Conservation (phyloP, 2,797 vertebrate genomes). For the Typhlichthys subterraneus region DNA sequence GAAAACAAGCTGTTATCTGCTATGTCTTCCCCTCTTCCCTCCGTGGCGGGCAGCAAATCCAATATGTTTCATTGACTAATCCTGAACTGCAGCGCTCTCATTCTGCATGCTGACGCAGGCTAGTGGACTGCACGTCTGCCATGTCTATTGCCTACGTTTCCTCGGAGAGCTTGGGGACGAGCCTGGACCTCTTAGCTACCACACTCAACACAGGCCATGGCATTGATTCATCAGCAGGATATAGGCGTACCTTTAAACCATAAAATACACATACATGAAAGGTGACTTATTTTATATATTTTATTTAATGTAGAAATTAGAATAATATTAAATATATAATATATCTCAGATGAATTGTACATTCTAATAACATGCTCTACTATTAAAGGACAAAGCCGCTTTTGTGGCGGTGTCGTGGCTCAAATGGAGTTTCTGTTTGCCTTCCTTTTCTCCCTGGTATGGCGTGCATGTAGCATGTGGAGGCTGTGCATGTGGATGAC, state of each 20-base stretch:
- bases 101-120: conserved; percentile 46
- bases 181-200: conserved; percentile 68
- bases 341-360: no score
- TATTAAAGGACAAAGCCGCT: no score
- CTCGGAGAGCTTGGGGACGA: conserved; percentile 54
- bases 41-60: conserved; percentile 28
- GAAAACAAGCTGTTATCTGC: neutral
- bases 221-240: conserved; percentile 57
- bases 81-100: conserved; percentile 27
- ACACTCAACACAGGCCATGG: conserved; percentile 72
- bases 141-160: conserved; percentile 47
- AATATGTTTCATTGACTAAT: conserved; percentile 51
- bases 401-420: no score
- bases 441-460: conserved; percentile 26
- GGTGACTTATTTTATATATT: conserved; percentile 14
- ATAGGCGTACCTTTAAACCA: no score
- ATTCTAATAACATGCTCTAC: no score
- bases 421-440: conserved; percentile 15
- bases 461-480: neutral
- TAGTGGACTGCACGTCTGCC: conserved; percentile 28
- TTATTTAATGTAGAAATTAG: no score
- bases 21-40: conserved; percentile 16
- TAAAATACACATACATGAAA: conserved; percentile 13
- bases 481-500: conserved; percentile 33
- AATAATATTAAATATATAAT: no score